Conservation (phyloP, 53 echinoderm and acorn worm species). For the Holothuria scabra region DNA sequence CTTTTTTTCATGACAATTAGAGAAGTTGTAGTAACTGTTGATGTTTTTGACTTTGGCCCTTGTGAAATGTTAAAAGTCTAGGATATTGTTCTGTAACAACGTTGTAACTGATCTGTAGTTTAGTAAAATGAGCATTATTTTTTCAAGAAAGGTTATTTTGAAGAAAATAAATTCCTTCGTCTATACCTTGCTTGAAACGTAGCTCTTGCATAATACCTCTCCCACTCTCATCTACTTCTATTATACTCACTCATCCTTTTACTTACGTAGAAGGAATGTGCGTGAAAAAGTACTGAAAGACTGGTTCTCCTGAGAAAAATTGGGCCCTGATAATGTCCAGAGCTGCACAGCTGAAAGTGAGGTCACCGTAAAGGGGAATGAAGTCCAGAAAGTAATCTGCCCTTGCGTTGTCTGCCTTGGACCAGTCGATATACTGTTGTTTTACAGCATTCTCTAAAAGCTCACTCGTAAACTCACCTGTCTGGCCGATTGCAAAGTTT, state of each 20-base stretch:
- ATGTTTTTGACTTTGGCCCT: too few species aligned
- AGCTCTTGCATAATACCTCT: neutral
- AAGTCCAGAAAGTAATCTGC: neutral
- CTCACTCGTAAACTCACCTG: neutral
- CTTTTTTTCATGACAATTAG: too few species aligned
- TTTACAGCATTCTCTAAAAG: constrained; percentile 1
- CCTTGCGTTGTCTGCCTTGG: neutral
- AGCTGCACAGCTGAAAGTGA: constrained; percentile 22
- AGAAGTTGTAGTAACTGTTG: too few species aligned
- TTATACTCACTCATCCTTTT: too few species aligned
- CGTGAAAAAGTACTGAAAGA: constrained; percentile 33
- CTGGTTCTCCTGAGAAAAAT: neutral
- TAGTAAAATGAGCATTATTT: too few species aligned
- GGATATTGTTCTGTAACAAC: too few species aligned
- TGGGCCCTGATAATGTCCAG: constrained; percentile 12
- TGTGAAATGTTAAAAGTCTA: too few species aligned
- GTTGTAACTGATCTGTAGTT: too few species aligned
- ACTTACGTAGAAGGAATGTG: constrained; percentile 37
- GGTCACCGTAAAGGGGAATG: constrained; percentile 9
- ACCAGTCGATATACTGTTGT: constrained; percentile 39
- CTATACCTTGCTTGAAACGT: too few species aligned
- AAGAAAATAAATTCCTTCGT: too few species aligned
- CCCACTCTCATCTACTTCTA: neutral
- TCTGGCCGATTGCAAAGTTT: too few species aligned
- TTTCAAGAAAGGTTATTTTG: too few species aligned